Percentiles rank a stretch among this genome's conserved stretches.
phyloP scores from a whole-genome alignment of 2,113 vertebrate genomes.

The Uropsilus gracilis region DNA sequence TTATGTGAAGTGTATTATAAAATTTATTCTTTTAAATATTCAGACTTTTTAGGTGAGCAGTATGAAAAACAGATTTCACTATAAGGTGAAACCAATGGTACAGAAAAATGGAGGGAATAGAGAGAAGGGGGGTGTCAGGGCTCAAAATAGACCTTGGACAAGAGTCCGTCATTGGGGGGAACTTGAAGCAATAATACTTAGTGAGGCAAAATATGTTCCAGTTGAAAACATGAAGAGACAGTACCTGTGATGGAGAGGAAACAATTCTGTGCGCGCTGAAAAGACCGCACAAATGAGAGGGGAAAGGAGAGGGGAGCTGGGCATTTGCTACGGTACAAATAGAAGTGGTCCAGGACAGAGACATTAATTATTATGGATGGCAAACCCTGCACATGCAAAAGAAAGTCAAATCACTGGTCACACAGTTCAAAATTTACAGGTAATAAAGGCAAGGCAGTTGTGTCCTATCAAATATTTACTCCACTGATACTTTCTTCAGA shows the following conservation, averaged over 20 bases:
- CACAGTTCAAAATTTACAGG: constrained; percentile 86
- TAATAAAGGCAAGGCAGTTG: constrained; percentile 93
- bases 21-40: constrained; percentile 81
- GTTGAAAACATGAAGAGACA: constrained; percentile 80
- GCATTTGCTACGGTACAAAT: constrained; percentile 83
- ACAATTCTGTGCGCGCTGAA: constrained; percentile 72
- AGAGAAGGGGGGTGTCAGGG: constrained; percentile 61
- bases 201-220: constrained; percentile 71
- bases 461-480: constrained; percentile 93
- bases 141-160: constrained; percentile 66
- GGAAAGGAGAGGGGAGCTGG: constrained; percentile 2
- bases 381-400: constrained; percentile 87
- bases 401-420: constrained; percentile 84
- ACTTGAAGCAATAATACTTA: constrained; percentile 76
- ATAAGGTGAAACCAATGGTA: constrained; percentile 63
- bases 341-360: constrained; percentile 81
- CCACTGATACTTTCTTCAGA: constrained; percentile 93
- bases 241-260: constrained; percentile 80
- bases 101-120: constrained; percentile 51
- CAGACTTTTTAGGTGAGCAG: constrained; percentile 64
- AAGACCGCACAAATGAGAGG: background rate
- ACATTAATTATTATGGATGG: constrained; percentile 85
- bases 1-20: constrained; percentile 73
- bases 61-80: constrained; percentile 62
- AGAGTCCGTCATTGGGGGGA: constrained; percentile 33